phyloP scores from a whole-genome alignment of 1,140 invertebrate species.

The Calliphora vicina region DNA sequence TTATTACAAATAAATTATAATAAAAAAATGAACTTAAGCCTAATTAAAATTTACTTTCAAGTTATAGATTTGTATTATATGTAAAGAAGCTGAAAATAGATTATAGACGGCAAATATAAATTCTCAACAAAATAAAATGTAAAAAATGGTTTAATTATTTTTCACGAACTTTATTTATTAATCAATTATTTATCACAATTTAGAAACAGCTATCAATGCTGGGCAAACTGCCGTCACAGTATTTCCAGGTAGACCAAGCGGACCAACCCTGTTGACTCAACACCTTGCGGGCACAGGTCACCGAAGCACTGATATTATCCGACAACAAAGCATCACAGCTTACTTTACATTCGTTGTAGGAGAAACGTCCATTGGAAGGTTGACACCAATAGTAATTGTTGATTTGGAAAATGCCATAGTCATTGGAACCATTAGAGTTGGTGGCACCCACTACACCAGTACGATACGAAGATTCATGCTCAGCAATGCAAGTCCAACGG shows the following conservation, averaged over 20 bases:
- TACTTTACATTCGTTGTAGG: constrained; percentile 40
- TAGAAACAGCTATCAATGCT: constrained; percentile 49
- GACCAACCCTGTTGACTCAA: constrained; percentile 46
- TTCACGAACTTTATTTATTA: background rate
- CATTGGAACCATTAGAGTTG: constrained; percentile 33
- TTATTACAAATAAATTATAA: too few relatives aligned
- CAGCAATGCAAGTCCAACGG: constrained; percentile 35
- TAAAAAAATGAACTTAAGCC: too few relatives aligned
- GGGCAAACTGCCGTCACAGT: constrained; percentile 44
- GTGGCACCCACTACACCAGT: constrained; percentile 39
- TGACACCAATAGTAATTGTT: constrained; percentile 46
- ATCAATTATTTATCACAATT: background rate
- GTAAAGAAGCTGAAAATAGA: too few relatives aligned
- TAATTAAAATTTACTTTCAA: too few relatives aligned
- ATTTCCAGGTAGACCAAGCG: constrained; percentile 49
- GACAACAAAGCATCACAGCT: background rate
- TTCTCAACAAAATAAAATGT: background rate
- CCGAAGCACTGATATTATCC: constrained; percentile 43
- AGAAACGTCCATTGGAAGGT: constrained; percentile 41
- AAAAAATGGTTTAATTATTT: too few relatives aligned
- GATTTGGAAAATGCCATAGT: too few relatives aligned
- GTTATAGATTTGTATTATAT: too few relatives aligned
- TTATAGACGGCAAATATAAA: too few relatives aligned
- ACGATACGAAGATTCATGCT: constrained; percentile 28
- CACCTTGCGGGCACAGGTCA: constrained; percentile 47